A percentile compares a stretch with the other conserved stretches of the same genome.
Evolutionary conservation across 1,140 invertebrate species (phyloP).

Genomic region (Diachasma alloeum): DNA sequence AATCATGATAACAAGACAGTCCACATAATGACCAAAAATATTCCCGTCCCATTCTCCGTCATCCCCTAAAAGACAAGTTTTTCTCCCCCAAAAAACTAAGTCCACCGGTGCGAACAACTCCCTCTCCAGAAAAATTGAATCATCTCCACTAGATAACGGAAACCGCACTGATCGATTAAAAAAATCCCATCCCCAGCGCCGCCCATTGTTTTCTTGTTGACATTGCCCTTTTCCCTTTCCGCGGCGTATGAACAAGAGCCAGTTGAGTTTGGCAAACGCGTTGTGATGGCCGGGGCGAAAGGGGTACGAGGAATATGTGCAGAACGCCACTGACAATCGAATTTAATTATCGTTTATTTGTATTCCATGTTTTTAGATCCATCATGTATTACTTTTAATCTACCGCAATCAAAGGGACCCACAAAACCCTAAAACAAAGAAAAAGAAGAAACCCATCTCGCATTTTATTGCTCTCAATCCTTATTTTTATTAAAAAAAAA

Average conservation of each 20-base stretch:
- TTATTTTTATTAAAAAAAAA: too few species aligned
- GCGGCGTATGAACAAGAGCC: conserved; percentile 2
- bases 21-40: too few species aligned
- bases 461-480: too few species aligned
- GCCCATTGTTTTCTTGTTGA: conserved; percentile 28
- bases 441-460: background rate
- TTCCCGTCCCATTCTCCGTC: too few species aligned
- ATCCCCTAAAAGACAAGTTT: background rate
- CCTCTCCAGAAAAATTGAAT: background rate
- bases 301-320: background rate
- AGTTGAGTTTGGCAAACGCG: background rate
- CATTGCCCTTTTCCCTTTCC: conserved; percentile 1
- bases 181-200: background rate
- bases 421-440: background rate
- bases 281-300: background rate
- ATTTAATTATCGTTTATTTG: conserved; percentile 24
- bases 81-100: background rate
- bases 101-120: background rate
- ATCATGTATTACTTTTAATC: background rate
- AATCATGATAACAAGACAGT: too few species aligned
- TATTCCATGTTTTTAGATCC: background rate
- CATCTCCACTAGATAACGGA: background rate
- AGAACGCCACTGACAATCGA: conserved; percentile 22
- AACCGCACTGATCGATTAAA: conserved; percentile 3
- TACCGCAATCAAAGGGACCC: background rate